Conservation (phyloP, 2,888 invertebrate species). For the Caenorhabditis becei region DNA sequence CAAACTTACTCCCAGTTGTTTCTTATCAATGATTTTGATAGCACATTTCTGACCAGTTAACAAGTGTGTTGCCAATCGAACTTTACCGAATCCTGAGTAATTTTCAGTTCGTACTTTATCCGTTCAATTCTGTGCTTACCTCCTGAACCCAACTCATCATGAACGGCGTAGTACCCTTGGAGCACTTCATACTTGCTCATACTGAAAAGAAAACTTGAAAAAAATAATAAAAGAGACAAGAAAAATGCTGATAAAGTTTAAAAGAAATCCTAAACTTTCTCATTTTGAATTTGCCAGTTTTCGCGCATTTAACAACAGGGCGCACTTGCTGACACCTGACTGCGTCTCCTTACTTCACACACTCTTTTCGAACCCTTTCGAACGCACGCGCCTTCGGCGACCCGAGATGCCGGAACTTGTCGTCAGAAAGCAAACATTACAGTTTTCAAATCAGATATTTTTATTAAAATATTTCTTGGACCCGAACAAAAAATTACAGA, state of each 20-base stretch:
- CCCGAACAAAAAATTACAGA: slow-evolving; percentile 20
- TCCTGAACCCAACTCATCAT: slow-evolving; percentile 82
- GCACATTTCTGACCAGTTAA: slow-evolving; percentile 90
- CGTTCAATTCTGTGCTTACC: slow-evolving; percentile 82
- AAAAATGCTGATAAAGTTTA: slow-evolving; percentile 14
- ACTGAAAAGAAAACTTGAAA: slow-evolving; percentile 21
- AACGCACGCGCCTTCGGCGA: not conserved
- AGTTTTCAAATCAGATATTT: not conserved
- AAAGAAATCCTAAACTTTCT: not conserved
- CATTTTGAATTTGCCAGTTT: slow-evolving; percentile 37
- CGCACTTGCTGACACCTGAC: slow-evolving; percentile 30
- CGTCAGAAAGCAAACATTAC: not conserved
- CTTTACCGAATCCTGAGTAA: slow-evolving; percentile 81
- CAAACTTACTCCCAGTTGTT: slow-evolving; percentile 85
- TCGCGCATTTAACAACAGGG: slow-evolving; percentile 39
- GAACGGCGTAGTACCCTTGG: slow-evolving; percentile 70
- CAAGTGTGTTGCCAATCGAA: slow-evolving; percentile 88
- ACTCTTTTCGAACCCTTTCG: slow-evolving; percentile 4
- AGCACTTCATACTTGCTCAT: slow-evolving; percentile 59
- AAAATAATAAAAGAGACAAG: not conserved
- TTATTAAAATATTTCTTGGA: slow-evolving; percentile 21
- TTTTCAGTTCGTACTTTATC: not conserved
- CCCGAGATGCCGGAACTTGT: too few relatives aligned
- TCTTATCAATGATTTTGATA: slow-evolving; percentile 90
- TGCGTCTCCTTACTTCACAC: slow-evolving; percentile 22